Evolutionary conservation across 2,888 invertebrate species (phyloP).

Genomic region (Polydrusus tereticollis): DNA sequence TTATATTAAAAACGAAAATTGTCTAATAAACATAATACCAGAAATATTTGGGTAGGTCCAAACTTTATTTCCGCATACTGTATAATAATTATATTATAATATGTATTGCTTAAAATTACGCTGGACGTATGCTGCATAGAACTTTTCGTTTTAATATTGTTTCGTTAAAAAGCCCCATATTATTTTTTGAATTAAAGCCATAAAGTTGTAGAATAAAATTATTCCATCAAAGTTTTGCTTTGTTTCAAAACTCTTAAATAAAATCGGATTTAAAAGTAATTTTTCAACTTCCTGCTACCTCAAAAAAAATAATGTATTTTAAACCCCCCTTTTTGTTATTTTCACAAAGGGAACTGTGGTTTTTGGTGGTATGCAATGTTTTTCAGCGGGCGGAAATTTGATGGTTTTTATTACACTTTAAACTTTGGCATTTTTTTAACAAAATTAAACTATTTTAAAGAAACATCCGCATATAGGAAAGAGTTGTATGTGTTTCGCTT

Average conservation of each 20-base stretch:
- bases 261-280: slow-evolving; percentile 10
- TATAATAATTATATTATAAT: no score
- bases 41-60: no score
- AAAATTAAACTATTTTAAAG: no score
- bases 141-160: background rate
- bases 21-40: no score
- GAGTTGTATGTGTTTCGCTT: no score
- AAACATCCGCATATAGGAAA: no score
- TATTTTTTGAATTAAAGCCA: background rate
- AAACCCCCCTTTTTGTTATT: background rate
- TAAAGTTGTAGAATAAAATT: background rate
- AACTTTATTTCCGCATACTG: no score
- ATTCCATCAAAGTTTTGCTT: slow-evolving; percentile 1
- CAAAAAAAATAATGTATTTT: background rate
- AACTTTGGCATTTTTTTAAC: background rate
- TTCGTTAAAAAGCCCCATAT: background rate
- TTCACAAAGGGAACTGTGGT: background rate
- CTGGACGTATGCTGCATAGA: no score
- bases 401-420: background rate
- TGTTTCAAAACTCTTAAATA: background rate
- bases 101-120: no score
- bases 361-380: background rate
- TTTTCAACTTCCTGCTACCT: background rate
- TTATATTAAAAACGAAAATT: no score
- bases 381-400: background rate